These are phyloP conservation scores for Branchellion lobata DNA, from an alignment of 2,888 invertebrate species.

Conservation along the genomic window DNA sequence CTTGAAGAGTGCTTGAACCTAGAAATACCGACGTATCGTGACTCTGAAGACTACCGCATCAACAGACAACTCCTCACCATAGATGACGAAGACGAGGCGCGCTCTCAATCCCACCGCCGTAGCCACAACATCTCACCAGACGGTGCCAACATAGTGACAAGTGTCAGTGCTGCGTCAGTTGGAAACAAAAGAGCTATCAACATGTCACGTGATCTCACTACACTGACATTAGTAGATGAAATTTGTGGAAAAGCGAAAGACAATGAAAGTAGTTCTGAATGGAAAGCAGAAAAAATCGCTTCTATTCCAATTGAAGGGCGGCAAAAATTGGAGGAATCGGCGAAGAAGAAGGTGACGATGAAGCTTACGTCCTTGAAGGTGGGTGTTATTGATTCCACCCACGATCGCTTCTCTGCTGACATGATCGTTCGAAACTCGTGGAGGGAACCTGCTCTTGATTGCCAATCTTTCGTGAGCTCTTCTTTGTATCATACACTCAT, in stretches of 20 bases:
- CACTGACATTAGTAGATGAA: too few relatives aligned
- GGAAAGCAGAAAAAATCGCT: not conserved
- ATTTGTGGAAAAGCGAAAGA: not conserved
- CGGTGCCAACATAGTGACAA: too few relatives aligned
- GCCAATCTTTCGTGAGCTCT: too few relatives aligned
- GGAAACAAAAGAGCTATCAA: not conserved
- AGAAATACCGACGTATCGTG: too few relatives aligned
- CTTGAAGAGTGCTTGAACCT: too few relatives aligned
- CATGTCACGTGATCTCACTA: not conserved
- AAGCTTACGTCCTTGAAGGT: constrained; percentile 61
- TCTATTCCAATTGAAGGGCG: not conserved
- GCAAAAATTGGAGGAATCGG: not conserved
- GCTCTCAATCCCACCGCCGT: too few relatives aligned
- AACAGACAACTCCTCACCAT: too few relatives aligned
- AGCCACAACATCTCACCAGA: too few relatives aligned
- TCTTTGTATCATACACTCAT: too few relatives aligned
- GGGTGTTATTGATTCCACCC: constrained; percentile 54
- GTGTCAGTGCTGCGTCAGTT: too few relatives aligned
- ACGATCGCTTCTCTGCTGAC: constrained; percentile 58
- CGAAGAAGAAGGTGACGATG: constrained; percentile 58
- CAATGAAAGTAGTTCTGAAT: not conserved
- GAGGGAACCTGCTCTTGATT: constrained; percentile 43
- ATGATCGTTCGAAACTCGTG: constrained; percentile 42
- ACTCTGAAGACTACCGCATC: too few relatives aligned
- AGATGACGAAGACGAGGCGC: too few relatives aligned